Evolutionary conservation across 1,140 invertebrate genomes (phyloP).

Genomic region (Pantala flavescens): DNA sequence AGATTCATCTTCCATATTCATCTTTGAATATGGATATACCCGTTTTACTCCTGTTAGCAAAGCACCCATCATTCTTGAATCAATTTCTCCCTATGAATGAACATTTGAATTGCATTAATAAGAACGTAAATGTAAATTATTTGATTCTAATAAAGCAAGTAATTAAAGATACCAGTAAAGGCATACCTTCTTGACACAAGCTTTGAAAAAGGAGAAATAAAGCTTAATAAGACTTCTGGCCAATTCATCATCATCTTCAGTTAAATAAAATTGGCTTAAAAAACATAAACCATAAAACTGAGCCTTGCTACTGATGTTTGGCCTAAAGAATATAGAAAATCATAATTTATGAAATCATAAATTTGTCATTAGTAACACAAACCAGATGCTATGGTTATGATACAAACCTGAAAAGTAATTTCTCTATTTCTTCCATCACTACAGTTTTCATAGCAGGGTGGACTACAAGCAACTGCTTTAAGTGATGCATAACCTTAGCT

Average conservation of each 20-base stretch:
- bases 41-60: constrained; percentile 80
- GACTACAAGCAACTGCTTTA: constrained; percentile 71
- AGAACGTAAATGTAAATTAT: too few relatives aligned
- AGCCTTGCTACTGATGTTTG: constrained; percentile 70
- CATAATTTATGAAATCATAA: constrained; percentile 13
- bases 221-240: constrained; percentile 75
- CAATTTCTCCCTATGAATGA: constrained; percentile 65
- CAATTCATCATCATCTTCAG: constrained; percentile 58
- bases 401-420: constrained; percentile 64
- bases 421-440: constrained; percentile 79
- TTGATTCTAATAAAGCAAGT: too few relatives aligned
- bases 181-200: constrained; percentile 65
- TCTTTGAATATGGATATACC: constrained; percentile 67
- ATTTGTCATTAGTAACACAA: neutral
- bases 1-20: constrained; percentile 37
- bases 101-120: neutral
- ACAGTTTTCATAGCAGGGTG: constrained; percentile 89
- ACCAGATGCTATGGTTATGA: neutral
- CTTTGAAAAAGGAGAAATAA: constrained; percentile 95
- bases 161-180: too few relatives aligned
- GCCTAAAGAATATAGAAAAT: constrained; percentile 30
- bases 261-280: constrained; percentile 67
- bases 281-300: constrained; percentile 94
- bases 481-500: constrained; percentile 72
- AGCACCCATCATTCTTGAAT: constrained; percentile 83